Conservation (phyloP, 2,888 invertebrate genomes). For the Leptogaster cylindrica region DNA sequence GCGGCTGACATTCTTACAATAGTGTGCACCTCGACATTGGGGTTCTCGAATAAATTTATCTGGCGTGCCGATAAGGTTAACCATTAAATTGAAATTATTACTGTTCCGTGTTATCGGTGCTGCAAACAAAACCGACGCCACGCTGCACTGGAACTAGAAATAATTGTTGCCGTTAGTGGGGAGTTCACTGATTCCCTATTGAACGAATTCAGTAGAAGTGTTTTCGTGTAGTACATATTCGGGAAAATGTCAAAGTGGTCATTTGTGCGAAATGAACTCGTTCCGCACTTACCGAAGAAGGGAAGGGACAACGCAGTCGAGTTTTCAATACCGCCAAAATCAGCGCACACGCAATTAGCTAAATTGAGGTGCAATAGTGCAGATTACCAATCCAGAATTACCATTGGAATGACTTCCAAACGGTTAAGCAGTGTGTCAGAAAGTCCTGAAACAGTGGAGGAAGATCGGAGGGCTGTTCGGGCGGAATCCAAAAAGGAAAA, state of each 20-base stretch:
- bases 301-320: not conserved
- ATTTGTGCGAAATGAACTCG: conserved; percentile 49
- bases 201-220: too few relatives aligned
- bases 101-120: conserved; percentile 3
- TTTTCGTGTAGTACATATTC: too few relatives aligned
- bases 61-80: too few relatives aligned
- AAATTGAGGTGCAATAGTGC: not conserved
- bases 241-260: conserved; percentile 51
- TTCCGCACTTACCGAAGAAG: conserved; percentile 41
- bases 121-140: not conserved
- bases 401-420: not conserved
- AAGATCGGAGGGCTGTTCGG: not conserved
- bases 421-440: not conserved
- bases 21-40: not conserved
- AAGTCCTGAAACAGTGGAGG: not conserved
- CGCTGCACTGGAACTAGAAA: not conserved
- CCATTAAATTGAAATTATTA: conserved; percentile 17
- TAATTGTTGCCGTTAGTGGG: not conserved
- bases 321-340: not conserved
- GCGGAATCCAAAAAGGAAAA: not conserved
- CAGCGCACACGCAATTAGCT: not conserved
- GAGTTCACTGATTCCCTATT: too few relatives aligned
- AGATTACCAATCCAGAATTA: conserved; percentile 18
- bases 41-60: too few relatives aligned
- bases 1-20: not conserved